Percentiles rank a stretch among this genome's conserved stretches.
Conservation (phyloP, 92 coral and sea anemone species). For the Bergia sp. region DNA sequence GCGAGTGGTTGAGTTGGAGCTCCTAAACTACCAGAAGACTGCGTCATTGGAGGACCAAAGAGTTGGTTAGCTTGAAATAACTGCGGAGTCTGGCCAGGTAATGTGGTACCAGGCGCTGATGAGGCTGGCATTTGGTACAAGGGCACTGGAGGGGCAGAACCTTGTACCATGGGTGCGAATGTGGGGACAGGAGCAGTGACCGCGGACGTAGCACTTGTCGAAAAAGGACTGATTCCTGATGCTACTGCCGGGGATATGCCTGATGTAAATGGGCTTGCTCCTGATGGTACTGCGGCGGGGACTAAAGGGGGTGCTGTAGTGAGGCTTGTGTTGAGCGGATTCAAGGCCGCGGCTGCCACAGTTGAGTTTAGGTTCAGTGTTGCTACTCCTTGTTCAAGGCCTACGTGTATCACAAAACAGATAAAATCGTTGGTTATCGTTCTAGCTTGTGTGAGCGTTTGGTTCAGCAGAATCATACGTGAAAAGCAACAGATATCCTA, state of each 20-base stretch:
- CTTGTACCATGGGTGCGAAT: conserved; percentile 9
- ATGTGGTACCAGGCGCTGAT: not conserved
- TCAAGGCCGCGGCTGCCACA: conserved; percentile 75
- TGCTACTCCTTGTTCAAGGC: conserved; percentile 87
- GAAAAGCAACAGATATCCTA: too few relatives aligned
- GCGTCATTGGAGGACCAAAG: conserved; percentile 17
- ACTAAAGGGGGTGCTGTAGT: conserved; percentile 59
- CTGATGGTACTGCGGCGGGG: conserved; percentile 61
- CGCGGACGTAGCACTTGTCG: conserved; percentile 1
- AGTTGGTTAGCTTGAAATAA: conserved; percentile 36
- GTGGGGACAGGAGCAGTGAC: conserved; percentile 28
- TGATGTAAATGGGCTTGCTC: conserved; percentile 37
- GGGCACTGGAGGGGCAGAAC: conserved; percentile 4
- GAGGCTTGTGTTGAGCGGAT: conserved; percentile 79
- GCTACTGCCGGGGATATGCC: conserved; percentile 25
- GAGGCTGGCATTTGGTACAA: conserved; percentile 26
- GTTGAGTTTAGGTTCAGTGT: conserved; percentile 75
- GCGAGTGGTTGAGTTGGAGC: conserved; percentile 78
- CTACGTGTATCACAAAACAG: conserved; percentile 40
- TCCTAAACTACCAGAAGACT: conserved; percentile 30
- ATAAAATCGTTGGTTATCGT: too few relatives aligned
- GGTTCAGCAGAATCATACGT: too few relatives aligned
- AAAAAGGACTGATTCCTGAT: conserved; percentile 22
- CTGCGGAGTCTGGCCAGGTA: conserved; percentile 27
- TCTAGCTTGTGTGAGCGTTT: too few relatives aligned